Evolutionary conservation across 1,140 invertebrate species (phyloP), one percentile per base, ranked within the genome.

Genomic region (Diprion similis): DNA sequence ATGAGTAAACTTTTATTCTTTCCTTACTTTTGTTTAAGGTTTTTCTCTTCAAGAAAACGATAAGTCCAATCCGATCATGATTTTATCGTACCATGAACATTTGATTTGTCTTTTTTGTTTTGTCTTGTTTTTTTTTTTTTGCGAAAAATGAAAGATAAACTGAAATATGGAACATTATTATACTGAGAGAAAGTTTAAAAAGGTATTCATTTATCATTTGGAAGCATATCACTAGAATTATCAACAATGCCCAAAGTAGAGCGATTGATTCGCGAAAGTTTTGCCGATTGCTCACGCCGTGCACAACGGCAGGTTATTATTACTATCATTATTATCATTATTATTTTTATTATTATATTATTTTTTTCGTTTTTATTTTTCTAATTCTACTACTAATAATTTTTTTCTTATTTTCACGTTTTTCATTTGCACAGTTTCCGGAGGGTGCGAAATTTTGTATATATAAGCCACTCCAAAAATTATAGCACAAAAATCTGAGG

Each of bases 261-360:
- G 51, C 11, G 51, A 59, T 59, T 9, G 51, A 59, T 59, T 59
- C 51, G 11, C 51, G 51, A 59, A 17, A 59, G 51, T 8, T 59
- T 59, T 37, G 6, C 24, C 24, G n/a, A 15, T 59, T 59, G 51
- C n/a, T 59, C 51, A 17, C 51, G 51, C n/a, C 24, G 24, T 37
- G 24, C 24, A 37, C 2, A 37, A 37, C 24, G 24, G 6, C 24
- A 64, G 1, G 59, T 15, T 64, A 64, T 64, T 64, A 64, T 15
- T 59, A n/a, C n/a, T n/a, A n/a, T n/a, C n/a, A n/a, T n/a, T 59
- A 59, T 59, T 64, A 64, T 15, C 8, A 64, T 64, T 64, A 64
- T 64, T 18, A 64, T 15, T 18, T 64, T 15, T 64, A 1, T 15
- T 64, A 17, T 64, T 64, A 64, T 64, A 4, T 64, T 64, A 64